Conservation (phyloP, 2,113 vertebrate species). For the Gopherus evgoodei region DNA sequence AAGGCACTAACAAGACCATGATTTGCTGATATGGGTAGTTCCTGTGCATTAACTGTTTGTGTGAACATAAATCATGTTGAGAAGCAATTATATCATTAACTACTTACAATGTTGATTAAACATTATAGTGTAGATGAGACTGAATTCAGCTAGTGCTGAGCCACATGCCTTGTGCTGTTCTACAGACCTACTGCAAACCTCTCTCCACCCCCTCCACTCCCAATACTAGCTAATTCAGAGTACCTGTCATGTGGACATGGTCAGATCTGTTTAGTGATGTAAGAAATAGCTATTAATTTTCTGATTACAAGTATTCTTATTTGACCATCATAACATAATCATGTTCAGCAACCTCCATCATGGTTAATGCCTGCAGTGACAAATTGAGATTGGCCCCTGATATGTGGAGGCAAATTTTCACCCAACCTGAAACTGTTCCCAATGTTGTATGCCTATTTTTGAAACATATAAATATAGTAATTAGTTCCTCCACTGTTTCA, state of each 20-base stretch:
- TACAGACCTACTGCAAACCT: not conserved
- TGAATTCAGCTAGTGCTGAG: not conserved
- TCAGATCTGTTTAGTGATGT: not conserved
- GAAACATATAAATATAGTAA: not conserved
- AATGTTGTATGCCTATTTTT: not conserved
- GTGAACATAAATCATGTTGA: not conserved
- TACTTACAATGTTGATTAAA: conserved; percentile 34
- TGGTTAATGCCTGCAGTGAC: not conserved
- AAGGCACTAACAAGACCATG: not conserved
- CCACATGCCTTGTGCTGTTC: not conserved
- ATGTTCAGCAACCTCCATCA: not conserved
- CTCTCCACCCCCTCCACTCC: not conserved
- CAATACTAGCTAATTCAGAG: not conserved
- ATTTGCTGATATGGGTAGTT: not conserved
- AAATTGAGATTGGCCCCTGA: not conserved
- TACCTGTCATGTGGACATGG: not conserved
- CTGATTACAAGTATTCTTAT: not conserved
- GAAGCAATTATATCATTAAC: conserved; percentile 22
- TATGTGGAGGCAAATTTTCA: not conserved
- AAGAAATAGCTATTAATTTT: not conserved
- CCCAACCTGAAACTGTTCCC: not conserved
- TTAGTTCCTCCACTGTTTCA: not conserved
- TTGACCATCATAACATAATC: not conserved
- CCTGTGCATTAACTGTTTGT: not conserved
- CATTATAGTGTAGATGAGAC: not conserved